phyloP scores from a whole-genome alignment of 2,113 vertebrate genomes.

The Cricetomys ansorgei region DNA sequence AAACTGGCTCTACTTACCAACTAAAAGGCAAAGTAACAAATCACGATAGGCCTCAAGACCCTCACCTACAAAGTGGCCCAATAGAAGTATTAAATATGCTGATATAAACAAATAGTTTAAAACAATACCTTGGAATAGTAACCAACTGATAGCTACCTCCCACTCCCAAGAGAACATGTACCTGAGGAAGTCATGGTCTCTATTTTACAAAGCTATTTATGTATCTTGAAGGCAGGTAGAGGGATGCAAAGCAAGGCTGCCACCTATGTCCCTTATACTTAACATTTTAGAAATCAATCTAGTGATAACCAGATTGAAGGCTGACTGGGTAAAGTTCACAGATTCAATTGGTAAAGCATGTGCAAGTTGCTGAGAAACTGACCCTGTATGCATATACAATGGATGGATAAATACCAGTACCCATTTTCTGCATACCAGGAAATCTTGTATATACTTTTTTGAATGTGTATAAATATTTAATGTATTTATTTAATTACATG shows the following conservation, averaged over 20 bases:
- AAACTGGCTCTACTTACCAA: conserved; percentile 39
- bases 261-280: neutral
- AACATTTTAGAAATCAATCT: neutral
- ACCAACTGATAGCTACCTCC: neutral
- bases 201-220: neutral
- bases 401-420: neutral
- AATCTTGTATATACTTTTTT: neutral
- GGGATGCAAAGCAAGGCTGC: neutral
- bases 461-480: neutral
- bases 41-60: neutral
- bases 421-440: neutral
- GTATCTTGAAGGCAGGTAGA: neutral
- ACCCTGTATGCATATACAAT: neutral
- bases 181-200: neutral
- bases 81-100: conserved; percentile 29
- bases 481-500: neutral
- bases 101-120: conserved; percentile 48
- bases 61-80: neutral
- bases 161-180: neutral
- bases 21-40: conserved; percentile 4
- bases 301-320: neutral
- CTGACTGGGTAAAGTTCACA: neutral
- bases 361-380: conserved; percentile 20
- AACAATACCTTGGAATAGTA: neutral
- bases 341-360: neutral